These are phyloP conservation scores for Ptiloglossa arizonensis DNA, from an alignment of 1,140 invertebrate species.

Conservation along the genomic window DNA sequence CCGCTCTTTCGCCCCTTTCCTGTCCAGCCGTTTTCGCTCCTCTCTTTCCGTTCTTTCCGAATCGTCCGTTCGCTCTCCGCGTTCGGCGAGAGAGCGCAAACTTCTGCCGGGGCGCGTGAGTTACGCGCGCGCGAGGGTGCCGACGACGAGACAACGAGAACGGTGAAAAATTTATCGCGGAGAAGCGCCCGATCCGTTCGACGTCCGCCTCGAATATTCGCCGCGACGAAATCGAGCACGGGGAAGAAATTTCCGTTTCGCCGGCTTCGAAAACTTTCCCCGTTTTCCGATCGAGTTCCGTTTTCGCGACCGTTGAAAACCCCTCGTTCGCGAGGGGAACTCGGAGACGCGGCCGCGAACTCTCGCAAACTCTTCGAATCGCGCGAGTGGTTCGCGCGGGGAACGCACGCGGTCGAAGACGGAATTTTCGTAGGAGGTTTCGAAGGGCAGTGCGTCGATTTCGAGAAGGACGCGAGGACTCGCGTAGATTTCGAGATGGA, in stretches of 20 bases:
- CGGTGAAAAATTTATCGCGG: constrained; percentile 44
- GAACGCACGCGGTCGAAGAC: constrained; percentile 1
- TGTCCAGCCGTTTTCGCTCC: constrained; percentile 39
- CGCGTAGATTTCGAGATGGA: too few relatives aligned
- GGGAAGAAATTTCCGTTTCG: background rate
- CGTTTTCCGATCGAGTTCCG: too few relatives aligned
- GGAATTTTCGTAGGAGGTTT: constrained; percentile 38
- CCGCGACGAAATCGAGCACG: background rate
- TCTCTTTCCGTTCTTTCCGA: constrained; percentile 36
- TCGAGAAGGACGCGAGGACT: too few relatives aligned
- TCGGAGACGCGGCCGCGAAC: too few relatives aligned
- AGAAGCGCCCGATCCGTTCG: background rate
- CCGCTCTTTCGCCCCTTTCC: constrained; percentile 29
- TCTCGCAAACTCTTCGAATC: too few relatives aligned
- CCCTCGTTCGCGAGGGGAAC: too few relatives aligned
- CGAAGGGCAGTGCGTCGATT: constrained; percentile 22
- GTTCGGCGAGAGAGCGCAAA: background rate
- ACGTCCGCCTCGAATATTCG: background rate
- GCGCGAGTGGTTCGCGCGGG: too few relatives aligned
- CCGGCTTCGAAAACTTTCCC: too few relatives aligned
- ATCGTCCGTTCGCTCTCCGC: background rate
- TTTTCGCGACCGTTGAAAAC: too few relatives aligned
- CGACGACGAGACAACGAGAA: constrained; percentile 19
- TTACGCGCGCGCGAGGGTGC: constrained; percentile 50
- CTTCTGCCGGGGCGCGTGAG: constrained; percentile 39